A percentile compares a stretch with the other conserved stretches of the same genome.
Conservation (phyloP, 92 coral and sea anemone genomes). For the Chrysogorgia sp. region DNA sequence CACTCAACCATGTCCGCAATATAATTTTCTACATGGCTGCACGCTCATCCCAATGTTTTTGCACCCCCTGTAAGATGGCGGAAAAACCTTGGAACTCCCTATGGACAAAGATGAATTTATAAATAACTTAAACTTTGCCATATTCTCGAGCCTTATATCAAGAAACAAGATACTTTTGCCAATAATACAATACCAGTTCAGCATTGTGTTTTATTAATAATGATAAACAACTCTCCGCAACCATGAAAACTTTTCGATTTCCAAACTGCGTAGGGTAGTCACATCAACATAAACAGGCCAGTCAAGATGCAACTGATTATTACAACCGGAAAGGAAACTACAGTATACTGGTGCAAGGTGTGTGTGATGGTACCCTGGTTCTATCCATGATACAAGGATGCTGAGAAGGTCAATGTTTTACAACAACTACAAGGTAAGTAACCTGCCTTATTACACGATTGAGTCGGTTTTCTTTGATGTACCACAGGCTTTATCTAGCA, state of each 20-base stretch:
- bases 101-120: conserved; percentile 47
- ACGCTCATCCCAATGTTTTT: too few relatives aligned
- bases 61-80: too few relatives aligned
- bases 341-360: conserved; percentile 4
- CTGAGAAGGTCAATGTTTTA: conserved; percentile 18
- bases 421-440: conserved; percentile 38
- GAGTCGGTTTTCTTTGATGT: too few relatives aligned
- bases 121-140: conserved; percentile 44
- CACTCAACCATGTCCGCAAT: too few relatives aligned
- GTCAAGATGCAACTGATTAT: not conserved
- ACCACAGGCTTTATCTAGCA: too few relatives aligned
- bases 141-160: conserved; percentile 13
- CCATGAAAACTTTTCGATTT: conserved; percentile 16
- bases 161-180: conserved; percentile 51
- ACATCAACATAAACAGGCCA: not conserved
- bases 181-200: conserved; percentile 43
- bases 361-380: conserved; percentile 8
- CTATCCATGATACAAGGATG: conserved; percentile 21
- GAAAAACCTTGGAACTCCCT: too few relatives aligned
- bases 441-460: too few relatives aligned
- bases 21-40: too few relatives aligned
- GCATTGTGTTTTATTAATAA: conserved; percentile 27
- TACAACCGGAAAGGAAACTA: conserved; percentile 18
- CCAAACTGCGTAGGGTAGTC: conserved; percentile 15
- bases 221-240: too few relatives aligned